Conservation (phyloP, 2,888 invertebrate species). For the Choreutis nemorana region DNA sequence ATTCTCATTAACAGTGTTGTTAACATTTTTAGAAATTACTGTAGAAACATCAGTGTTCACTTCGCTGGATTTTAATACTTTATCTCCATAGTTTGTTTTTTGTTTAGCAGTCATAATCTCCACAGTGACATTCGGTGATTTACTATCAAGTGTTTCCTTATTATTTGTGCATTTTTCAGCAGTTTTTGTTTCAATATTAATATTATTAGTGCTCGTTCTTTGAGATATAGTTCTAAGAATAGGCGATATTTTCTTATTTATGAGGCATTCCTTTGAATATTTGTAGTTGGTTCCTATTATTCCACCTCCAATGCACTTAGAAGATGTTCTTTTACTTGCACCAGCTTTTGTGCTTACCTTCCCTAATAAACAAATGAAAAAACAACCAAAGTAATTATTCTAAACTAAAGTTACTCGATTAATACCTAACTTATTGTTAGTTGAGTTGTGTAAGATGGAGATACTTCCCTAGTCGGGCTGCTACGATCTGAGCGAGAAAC, state of each 20-base stretch:
- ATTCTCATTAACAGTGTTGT: too few relatives aligned
- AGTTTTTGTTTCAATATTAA: neutral
- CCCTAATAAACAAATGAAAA: too few relatives aligned
- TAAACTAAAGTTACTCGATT: conserved; percentile 3
- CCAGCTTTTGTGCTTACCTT: too few relatives aligned
- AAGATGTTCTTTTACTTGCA: conserved; percentile 28
- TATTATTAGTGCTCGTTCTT: conserved; percentile 25
- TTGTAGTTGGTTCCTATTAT: conserved; percentile 17
- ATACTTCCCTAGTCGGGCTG: too few relatives aligned
- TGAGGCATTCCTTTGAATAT: conserved; percentile 10
- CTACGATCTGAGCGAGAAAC: too few relatives aligned
- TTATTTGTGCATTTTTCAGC: neutral
- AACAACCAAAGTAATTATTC: conserved; percentile 5
- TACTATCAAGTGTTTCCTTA: neutral
- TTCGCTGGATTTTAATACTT: too few relatives aligned
- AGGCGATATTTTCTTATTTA: conserved; percentile 36
- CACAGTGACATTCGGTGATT: neutral
- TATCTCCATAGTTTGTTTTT: neutral
- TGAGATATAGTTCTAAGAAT: conserved; percentile 27
- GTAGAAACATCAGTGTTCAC: too few relatives aligned
- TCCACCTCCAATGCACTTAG: conserved; percentile 36
- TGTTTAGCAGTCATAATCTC: neutral
- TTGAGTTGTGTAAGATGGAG: too few relatives aligned
- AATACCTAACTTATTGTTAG: too few relatives aligned
- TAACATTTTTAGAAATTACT: too few relatives aligned